Evolutionary conservation across 2,113 vertebrate species (phyloP).

Genomic region (Vireo altiloquus): DNA sequence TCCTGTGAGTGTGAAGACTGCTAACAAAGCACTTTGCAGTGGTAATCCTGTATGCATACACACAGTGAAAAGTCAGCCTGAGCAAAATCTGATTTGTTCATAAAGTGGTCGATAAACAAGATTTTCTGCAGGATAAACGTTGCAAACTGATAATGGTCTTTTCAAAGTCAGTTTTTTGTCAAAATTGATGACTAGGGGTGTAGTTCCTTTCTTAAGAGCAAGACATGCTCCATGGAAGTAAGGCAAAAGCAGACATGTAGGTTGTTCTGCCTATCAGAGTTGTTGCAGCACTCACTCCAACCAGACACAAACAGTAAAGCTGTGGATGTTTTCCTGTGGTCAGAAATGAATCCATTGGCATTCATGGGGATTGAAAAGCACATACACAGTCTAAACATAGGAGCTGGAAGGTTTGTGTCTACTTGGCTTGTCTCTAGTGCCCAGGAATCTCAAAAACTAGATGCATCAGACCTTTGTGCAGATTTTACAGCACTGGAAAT

Average conservation of each 20-base stretch:
- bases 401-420: background rate
- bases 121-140: background rate
- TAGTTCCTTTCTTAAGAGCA: background rate
- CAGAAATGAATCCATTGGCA: background rate
- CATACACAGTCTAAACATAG: background rate
- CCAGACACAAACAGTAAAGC: background rate
- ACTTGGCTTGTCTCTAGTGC: background rate
- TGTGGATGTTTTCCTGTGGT: background rate
- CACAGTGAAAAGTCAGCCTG: background rate
- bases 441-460: background rate
- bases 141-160: background rate
- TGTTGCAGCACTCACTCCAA: background rate
- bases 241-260: background rate
- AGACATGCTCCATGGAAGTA: background rate
- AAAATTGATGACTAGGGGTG: background rate
- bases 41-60: background rate
- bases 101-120: background rate
- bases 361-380: background rate
- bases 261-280: background rate
- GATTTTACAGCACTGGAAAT: background rate
- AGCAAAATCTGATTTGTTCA: background rate
- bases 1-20: background rate
- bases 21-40: background rate
- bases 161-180: background rate
- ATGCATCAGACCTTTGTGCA: background rate